Percentiles rank a stretch among this genome's conserved stretches.
phyloP scores from a whole-genome alignment of 2,888 invertebrate genomes.

The Melipona beecheii region DNA sequence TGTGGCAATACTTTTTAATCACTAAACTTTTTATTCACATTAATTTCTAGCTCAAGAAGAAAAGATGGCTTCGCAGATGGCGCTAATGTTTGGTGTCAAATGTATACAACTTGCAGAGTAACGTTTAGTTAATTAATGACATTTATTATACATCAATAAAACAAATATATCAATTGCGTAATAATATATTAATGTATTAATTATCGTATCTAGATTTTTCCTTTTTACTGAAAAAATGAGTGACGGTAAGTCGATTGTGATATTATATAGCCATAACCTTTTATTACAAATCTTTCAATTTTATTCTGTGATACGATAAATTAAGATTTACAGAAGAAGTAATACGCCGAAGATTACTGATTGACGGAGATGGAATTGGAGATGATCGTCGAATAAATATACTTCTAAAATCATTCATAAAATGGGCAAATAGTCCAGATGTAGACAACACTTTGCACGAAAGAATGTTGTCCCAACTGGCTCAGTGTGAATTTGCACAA shows the following conservation, averaged over 20 bases:
- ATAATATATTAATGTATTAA: not conserved
- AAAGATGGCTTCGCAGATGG: not conserved
- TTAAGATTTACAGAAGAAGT: slow-evolving; percentile 91
- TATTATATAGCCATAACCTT: slow-evolving; percentile 7
- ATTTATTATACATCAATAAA: not conserved
- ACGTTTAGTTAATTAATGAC: not conserved
- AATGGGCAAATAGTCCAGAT: slow-evolving; percentile 90
- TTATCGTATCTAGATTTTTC: not conserved
- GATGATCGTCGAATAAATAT: slow-evolving; percentile 96
- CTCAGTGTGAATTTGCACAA: slow-evolving; percentile 95
- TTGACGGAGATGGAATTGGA: slow-evolving; percentile 98
- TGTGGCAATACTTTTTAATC: not conserved
- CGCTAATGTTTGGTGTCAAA: not conserved
- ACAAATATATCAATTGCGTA: not conserved
- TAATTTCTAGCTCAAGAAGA: not conserved
- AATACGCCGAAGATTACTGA: slow-evolving; percentile 94
- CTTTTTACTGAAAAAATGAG: slow-evolving; percentile 26
- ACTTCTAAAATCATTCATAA: slow-evolving; percentile 92
- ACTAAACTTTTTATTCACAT: not conserved
- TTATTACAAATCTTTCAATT: not conserved
- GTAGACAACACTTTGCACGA: slow-evolving; percentile 87
- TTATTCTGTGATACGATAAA: not conserved
- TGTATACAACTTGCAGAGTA: not conserved
- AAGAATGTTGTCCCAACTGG: slow-evolving; percentile 92
- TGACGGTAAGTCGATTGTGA: slow-evolving; percentile 47